phyloP scores from a whole-genome alignment of 2,888 invertebrate species.

The Molorchus minor region DNA sequence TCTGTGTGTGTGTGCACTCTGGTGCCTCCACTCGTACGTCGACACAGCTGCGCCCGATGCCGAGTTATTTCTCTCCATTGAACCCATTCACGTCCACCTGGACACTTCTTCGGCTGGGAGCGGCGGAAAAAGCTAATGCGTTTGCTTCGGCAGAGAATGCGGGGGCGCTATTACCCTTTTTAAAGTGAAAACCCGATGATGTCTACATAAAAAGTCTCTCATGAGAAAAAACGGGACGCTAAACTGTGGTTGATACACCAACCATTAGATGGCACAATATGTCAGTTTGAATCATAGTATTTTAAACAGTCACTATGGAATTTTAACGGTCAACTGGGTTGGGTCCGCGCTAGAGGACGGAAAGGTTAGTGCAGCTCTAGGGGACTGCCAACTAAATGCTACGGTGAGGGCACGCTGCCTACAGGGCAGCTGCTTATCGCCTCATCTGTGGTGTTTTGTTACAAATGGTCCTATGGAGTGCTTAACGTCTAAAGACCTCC shows the following conservation, averaged over 20 bases:
- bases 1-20: constrained; percentile 39
- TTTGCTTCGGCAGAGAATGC: too few relatives aligned
- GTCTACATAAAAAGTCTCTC: too few relatives aligned
- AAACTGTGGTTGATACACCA: too few relatives aligned
- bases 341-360: background rate
- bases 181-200: too few relatives aligned
- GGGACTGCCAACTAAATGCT: too few relatives aligned
- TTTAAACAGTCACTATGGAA: too few relatives aligned
- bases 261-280: too few relatives aligned
- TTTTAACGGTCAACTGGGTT: background rate
- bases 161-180: too few relatives aligned
- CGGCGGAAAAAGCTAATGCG: background rate
- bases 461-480: background rate
- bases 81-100: constrained; percentile 6
- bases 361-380: background rate
- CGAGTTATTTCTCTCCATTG: constrained; percentile 25
- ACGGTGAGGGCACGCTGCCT: background rate
- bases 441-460: background rate
- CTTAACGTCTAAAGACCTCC: background rate
- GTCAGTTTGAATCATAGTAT: too few relatives aligned
- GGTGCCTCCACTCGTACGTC: constrained; percentile 42
- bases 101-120: constrained; percentile 1
- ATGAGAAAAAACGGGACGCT: too few relatives aligned
- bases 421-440: constrained; percentile 2
- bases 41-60: constrained; percentile 44